A percentile compares a stretch with the other conserved stretches of the same genome.
Conservation (phyloP, 2,888 invertebrate species). For the Rhogogaster chlorosoma region DNA sequence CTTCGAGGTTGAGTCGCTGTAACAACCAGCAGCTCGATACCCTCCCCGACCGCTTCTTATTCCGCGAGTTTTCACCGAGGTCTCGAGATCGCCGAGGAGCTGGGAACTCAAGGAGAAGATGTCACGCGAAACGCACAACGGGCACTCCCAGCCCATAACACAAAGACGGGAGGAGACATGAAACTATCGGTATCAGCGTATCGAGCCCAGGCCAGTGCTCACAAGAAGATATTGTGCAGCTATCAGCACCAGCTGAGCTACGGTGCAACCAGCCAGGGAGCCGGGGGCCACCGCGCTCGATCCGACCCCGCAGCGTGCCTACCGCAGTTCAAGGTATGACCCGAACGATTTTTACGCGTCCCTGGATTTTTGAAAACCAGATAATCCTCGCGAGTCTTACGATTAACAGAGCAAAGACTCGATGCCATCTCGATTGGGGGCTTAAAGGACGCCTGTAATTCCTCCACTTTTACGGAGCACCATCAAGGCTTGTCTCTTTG, state of each 20-base stretch:
- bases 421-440: background rate
- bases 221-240: conserved; percentile 91
- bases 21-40: background rate
- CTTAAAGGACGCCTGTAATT: background rate
- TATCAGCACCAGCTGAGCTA: conserved; percentile 88
- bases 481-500: conserved; percentile 33
- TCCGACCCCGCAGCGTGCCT: conserved; percentile 78
- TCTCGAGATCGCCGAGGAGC: conserved; percentile 37
- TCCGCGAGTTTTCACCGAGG: background rate
- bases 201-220: conserved; percentile 93
- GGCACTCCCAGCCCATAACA: conserved; percentile 41
- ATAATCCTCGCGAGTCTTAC: background rate
- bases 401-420: background rate
- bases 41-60: background rate
- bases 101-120: conserved; percentile 46
- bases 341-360: background rate
- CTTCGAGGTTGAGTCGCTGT: background rate
- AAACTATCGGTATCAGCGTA: conserved; percentile 94
- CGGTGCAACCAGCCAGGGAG: conserved; percentile 78
- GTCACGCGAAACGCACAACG: conserved; percentile 42
- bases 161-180: conserved; percentile 79
- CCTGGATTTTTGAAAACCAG: background rate
- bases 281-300: conserved; percentile 77
- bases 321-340: conserved; percentile 80
- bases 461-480: conserved; percentile 4